Evolutionary conservation across 2,888 invertebrate species (phyloP).

Genomic region (Athalia cordata): DNA sequence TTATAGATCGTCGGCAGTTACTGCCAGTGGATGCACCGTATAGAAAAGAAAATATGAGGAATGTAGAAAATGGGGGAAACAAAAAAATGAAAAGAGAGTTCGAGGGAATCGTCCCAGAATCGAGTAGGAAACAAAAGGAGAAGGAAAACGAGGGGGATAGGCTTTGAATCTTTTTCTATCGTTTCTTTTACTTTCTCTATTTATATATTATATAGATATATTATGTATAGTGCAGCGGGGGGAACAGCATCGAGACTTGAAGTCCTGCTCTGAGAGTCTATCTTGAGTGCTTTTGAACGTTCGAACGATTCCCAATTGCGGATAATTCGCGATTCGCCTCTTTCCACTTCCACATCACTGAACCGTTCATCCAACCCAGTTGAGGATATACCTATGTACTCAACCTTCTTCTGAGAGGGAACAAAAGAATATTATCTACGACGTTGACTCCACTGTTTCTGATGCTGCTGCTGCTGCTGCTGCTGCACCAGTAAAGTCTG

Average conservation of each 20-base stretch:
- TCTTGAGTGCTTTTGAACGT: slow-evolving; percentile 62
- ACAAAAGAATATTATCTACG: no score
- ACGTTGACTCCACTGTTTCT: no score
- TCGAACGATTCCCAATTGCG: slow-evolving; percentile 64
- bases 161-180: slow-evolving; percentile 38
- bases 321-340: slow-evolving; percentile 67
- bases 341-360: slow-evolving; percentile 56
- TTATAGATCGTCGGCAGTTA: no score
- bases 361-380: slow-evolving; percentile 1
- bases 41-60: slow-evolving; percentile 5
- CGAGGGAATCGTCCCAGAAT: slow-evolving; percentile 34
- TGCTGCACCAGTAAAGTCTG: no score
- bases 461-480: background rate
- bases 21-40: background rate
- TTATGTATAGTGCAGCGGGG: no score
- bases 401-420: background rate
- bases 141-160: slow-evolving; percentile 49
- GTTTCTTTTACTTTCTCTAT: slow-evolving; percentile 24
- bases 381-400: background rate
- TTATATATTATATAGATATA: background rate
- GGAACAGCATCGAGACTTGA: no score
- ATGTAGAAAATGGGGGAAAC: background rate
- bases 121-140: slow-evolving; percentile 61
- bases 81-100: slow-evolving; percentile 29
- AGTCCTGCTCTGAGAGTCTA: background rate